These are phyloP conservation scores for Cyanistes caeruleus DNA, from an alignment of 2,113 vertebrate species.

Conservation along the genomic window DNA sequence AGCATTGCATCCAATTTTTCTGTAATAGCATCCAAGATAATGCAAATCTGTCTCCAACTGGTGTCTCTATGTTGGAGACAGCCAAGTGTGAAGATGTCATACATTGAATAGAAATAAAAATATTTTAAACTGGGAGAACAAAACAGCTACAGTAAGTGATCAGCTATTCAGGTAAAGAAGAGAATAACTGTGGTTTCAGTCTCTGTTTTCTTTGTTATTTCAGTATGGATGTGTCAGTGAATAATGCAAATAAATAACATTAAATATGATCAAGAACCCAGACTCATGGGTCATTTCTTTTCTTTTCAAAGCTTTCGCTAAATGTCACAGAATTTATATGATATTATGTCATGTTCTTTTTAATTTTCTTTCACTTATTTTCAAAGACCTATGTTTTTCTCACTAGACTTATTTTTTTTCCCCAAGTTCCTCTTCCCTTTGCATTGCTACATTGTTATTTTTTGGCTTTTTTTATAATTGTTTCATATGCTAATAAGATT, in stretches of 20 bases:
- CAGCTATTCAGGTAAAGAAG: neutral
- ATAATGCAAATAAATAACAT: neutral
- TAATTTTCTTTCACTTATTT: neutral
- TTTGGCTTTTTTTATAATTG: neutral
- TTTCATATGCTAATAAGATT: neutral
- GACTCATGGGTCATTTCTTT: neutral
- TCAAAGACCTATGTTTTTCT: neutral
- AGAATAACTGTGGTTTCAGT: neutral
- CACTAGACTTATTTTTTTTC: neutral
- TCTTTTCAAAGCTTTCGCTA: neutral
- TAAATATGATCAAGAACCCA: rapidly evolving
- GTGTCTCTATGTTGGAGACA: neutral
- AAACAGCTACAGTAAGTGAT: neutral
- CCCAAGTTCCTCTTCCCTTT: neutral
- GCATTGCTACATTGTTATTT: rapidly evolving
- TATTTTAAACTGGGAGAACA: neutral
- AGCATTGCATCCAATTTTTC: neutral
- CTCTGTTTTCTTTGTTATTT: neutral
- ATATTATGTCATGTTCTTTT: neutral
- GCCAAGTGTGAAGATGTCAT: neutral
- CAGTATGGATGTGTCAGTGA: neutral
- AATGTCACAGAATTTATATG: neutral
- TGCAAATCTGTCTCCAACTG: neutral
- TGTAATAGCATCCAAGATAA: neutral
- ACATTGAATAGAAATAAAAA: neutral